Conservation (phyloP, 2,797 vertebrate genomes). For the Coendou prehensilis region DNA sequence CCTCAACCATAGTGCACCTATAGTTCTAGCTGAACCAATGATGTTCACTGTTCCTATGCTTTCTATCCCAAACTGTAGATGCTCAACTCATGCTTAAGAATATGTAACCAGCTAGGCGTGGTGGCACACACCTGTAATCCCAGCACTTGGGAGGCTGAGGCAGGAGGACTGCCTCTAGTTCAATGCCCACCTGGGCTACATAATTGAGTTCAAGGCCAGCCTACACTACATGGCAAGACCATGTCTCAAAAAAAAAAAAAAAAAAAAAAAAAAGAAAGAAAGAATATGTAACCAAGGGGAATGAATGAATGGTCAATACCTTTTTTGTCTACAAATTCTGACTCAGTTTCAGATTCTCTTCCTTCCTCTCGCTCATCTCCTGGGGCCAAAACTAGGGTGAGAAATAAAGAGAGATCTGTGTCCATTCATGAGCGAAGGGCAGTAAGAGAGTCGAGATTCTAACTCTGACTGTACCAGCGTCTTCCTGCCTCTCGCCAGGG, state of each 20-base stretch:
- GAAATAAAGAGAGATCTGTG: slow-evolving; percentile 59
- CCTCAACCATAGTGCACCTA: fast-evolving
- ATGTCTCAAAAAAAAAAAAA: neutral
- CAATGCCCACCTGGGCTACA: neutral
- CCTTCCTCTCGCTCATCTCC: slow-evolving; percentile 86
- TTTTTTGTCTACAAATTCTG: neutral
- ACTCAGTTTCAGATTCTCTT: slow-evolving; percentile 69
- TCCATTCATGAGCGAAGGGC: neutral
- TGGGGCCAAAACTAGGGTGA: slow-evolving; percentile 89
- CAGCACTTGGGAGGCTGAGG: neutral
- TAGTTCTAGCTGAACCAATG: neutral
- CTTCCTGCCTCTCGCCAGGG: slow-evolving; percentile 81
- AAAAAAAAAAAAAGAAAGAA: neutral
- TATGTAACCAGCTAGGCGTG: neutral
- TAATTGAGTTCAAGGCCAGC: no score
- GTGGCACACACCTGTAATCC: neutral
- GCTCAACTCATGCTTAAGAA: neutral
- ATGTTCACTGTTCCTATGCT: fast-evolving
- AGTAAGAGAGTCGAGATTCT: neutral
- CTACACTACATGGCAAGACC: neutral
- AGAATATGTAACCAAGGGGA: neutral
- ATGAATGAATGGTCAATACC: slow-evolving; percentile 49
- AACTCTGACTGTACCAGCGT: slow-evolving; percentile 86
- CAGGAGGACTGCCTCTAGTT: neutral
- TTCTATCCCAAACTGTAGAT: neutral